Percentiles rank a stretch among this genome's conserved stretches.
phyloP scores from a whole-genome alignment of 2,797 vertebrate species.

The Antennarius maculatus region DNA sequence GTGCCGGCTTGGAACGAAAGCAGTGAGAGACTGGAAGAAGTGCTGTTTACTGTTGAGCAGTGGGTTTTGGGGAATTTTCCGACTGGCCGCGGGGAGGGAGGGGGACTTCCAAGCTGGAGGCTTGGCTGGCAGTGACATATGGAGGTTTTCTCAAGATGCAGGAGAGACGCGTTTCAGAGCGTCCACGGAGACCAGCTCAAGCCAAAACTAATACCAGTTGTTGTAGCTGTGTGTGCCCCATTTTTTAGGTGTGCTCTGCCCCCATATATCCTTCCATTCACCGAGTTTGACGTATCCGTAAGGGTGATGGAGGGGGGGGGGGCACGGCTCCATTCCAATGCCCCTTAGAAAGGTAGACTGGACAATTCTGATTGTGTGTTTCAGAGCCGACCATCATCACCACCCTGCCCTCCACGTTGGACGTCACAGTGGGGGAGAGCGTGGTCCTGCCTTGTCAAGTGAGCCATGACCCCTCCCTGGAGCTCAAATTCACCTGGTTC shows the following conservation, averaged over 20 bases:
- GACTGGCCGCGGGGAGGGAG: slow-evolving; percentile 11
- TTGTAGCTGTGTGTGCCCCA: slow-evolving; percentile 60
- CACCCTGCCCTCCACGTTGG: slow-evolving; percentile 89
- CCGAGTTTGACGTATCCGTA: slow-evolving; percentile 68
- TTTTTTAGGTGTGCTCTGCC: slow-evolving; percentile 64
- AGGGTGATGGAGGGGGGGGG: slow-evolving; percentile 70
- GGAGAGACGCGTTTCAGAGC: slow-evolving; percentile 47
- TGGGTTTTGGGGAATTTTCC: slow-evolving; percentile 55
- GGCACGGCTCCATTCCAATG: slow-evolving; percentile 56
- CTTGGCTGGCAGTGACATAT: slow-evolving; percentile 67
- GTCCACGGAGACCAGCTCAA: slow-evolving; percentile 54
- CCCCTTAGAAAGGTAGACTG: slow-evolving; percentile 8
- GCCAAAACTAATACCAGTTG: slow-evolving; percentile 66
- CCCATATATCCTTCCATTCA: slow-evolving; percentile 67
- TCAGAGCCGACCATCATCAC: slow-evolving; percentile 92
- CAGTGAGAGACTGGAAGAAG: slow-evolving; percentile 28
- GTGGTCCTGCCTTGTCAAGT: slow-evolving; percentile 96
- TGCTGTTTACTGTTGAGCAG: slow-evolving; percentile 53
- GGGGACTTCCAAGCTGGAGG: slow-evolving; percentile 43
- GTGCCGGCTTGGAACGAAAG: slow-evolving; percentile 51
- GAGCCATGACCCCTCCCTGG: slow-evolving; percentile 91
- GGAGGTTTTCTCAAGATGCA: slow-evolving; percentile 50
- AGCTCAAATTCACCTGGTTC: slow-evolving; percentile 94
- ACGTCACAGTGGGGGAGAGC: slow-evolving; percentile 94
- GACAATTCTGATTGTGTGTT: slow-evolving; percentile 52